Evolutionary conservation across 2,888 invertebrate genomes (phyloP), one percentile per base, ranked within the genome.

Genomic region (Podotricha telesiphe): DNA sequence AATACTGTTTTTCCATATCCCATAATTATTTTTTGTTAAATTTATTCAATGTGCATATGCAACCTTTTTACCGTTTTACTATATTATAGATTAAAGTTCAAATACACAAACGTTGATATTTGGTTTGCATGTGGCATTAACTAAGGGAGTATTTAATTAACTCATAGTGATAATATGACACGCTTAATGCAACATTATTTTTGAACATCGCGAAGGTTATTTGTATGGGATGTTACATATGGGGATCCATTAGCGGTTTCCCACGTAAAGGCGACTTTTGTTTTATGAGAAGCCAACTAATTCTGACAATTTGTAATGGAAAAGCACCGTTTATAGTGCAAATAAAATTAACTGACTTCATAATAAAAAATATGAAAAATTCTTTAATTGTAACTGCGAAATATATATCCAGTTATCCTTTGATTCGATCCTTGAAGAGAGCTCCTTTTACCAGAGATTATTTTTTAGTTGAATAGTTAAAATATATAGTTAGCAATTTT

Each of bases 141-240:
- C 28, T 51, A 51, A 51, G 8, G 8, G 15, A 1, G 22, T 7
- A 28, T n/a, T 6, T 22, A 11, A 20, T 28, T 28, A 28, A 15
- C 8, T n/a, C 51, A 28, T 51, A 15, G 28, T 51, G 28, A 8
- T 51, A 51, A 51, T n/a, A 53, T 34, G 10, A 28, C 8, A 53
- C 6, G 2, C 28, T 28, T 28, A 10, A 53, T 34, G 17, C 17
- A 53, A 53, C n/a, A 53, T 34, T 28, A 17, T 53, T 53, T 17
- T 28, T 17, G 53, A 53, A 53, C 28, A 15, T 10, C n/a, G 53
- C n/a, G 28, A 53, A 53, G n/a, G 10, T 34, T 53, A 28, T 53
- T 28, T 53, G 53, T 34, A 28, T 53, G 53, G 34, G n/a, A 53
- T n/a, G 22, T 7, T 7, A 51, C 22, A 22, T 15, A 7, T 28